Evolutionary conservation across 2,888 invertebrate species (phyloP).

Genomic region (Terebella lapidaria): DNA sequence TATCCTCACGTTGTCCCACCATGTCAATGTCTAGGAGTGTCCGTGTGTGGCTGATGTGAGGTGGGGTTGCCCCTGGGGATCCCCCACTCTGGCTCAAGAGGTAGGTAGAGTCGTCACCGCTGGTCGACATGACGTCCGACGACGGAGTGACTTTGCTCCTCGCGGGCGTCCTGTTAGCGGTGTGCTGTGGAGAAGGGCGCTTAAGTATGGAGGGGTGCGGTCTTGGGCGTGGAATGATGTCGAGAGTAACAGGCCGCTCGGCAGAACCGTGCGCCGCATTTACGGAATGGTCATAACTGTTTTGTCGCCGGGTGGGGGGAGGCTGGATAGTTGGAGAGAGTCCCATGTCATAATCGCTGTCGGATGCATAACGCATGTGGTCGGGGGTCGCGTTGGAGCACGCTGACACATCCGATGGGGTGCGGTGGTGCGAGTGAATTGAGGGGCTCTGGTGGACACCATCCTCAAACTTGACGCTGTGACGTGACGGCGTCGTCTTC

Average conservation of each 20-base stretch:
- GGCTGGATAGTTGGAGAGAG: conserved; percentile 22
- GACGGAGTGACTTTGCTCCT: conserved; percentile 15
- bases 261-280: conserved; percentile 29
- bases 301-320: conserved; percentile 39
- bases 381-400: conserved; percentile 54
- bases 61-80: conserved; percentile 17
- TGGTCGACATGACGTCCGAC: conserved; percentile 19
- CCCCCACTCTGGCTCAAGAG: conserved; percentile 57
- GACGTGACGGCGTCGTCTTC: conserved; percentile 27
- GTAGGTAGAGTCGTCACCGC: conserved; percentile 52
- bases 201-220: conserved; percentile 23
- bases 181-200: conserved; percentile 20
- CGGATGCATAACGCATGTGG: conserved; percentile 3
- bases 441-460: neutral
- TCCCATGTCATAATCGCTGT: conserved; percentile 7
- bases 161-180: conserved; percentile 17
- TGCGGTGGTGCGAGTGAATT: conserved; percentile 63
- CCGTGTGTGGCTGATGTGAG: conserved; percentile 38
- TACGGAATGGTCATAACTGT: conserved; percentile 25
- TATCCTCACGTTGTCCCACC: conserved; percentile 48
- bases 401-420: conserved; percentile 71
- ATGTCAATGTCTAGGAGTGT: conserved; percentile 51
- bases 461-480: conserved; percentile 50
- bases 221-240: conserved; percentile 61
- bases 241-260: conserved; percentile 61